Evolutionary conservation across 2,888 invertebrate genomes (phyloP).

Genomic region (Lasioglossum figueresi): DNA sequence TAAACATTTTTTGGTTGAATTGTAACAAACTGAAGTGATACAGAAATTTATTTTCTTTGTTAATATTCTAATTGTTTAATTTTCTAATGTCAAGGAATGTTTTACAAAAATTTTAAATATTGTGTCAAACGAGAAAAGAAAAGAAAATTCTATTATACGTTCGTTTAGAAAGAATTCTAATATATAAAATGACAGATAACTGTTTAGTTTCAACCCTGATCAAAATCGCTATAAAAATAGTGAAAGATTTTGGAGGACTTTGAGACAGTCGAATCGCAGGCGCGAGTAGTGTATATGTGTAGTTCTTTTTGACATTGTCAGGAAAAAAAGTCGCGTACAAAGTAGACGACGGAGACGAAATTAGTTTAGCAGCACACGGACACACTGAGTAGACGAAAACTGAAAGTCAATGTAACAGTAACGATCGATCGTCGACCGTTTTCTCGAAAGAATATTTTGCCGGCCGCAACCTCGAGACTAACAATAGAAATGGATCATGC

Average conservation of each 20-base stretch:
- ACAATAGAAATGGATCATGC: conserved; percentile 54
- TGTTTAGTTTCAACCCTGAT: no score
- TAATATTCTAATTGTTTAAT: no score
- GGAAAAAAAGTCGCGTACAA: conserved; percentile 2
- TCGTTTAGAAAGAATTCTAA: not conserved
- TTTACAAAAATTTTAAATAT: not conserved
- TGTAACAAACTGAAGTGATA: no score
- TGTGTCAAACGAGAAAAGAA: not conserved
- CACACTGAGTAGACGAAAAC: conserved; percentile 23
- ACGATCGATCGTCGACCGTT: not conserved
- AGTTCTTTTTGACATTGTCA: conserved; percentile 7
- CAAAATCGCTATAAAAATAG: not conserved
- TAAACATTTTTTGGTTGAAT: no score
- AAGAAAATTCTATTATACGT: not conserved
- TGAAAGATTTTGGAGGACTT: not conserved
- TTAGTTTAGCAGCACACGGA: conserved; percentile 26
- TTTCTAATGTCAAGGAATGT: not conserved
- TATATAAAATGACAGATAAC: not conserved
- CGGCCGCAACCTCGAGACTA: conserved; percentile 14
- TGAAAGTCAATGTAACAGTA: not conserved
- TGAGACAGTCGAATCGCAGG: conserved; percentile 20
- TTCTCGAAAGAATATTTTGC: not conserved
- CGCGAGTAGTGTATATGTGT: not conserved
- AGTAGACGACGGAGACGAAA: not conserved
- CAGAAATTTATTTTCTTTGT: no score